phyloP scores from a whole-genome alignment of 2,113 vertebrate genomes.

The Tyrannus savana region DNA sequence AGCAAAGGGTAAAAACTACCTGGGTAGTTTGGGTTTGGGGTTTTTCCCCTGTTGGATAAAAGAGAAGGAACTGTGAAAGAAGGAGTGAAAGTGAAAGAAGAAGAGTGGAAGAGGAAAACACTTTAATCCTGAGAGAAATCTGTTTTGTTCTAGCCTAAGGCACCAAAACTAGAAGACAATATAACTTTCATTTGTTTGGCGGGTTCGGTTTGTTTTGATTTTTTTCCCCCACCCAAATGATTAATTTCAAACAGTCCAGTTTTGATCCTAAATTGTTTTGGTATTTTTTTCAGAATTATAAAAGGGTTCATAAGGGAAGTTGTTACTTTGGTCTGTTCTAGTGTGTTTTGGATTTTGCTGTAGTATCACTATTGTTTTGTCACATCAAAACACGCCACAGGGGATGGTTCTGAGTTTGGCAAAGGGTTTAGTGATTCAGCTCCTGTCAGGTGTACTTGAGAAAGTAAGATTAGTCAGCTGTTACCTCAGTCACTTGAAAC shows the following conservation, averaged over 20 bases:
- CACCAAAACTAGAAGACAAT: neutral
- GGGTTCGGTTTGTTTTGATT: neutral
- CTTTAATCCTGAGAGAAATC: neutral
- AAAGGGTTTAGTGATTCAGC: neutral
- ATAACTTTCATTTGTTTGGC: neutral
- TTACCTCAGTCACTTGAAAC: neutral
- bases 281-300: neutral
- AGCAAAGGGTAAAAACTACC: neutral
- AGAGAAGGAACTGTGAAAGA: neutral
- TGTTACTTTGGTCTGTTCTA: neutral
- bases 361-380: neutral
- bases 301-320: neutral
- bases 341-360: neutral
- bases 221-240: too few species aligned
- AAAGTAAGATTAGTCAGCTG: neutral
- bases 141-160: neutral
- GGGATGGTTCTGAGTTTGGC: neutral
- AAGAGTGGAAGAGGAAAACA: neutral
- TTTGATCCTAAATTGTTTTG: neutral
- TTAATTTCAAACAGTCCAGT: neutral
- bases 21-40: neutral
- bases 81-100: neutral
- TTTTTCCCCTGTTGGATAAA: neutral
- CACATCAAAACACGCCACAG: neutral
- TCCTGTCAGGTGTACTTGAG: neutral